A percentile compares a stretch with the other conserved stretches of the same genome.
These are phyloP conservation scores for Tribolium madens DNA, from an alignment of 1,140 invertebrate genomes.

Conservation along the genomic window DNA sequence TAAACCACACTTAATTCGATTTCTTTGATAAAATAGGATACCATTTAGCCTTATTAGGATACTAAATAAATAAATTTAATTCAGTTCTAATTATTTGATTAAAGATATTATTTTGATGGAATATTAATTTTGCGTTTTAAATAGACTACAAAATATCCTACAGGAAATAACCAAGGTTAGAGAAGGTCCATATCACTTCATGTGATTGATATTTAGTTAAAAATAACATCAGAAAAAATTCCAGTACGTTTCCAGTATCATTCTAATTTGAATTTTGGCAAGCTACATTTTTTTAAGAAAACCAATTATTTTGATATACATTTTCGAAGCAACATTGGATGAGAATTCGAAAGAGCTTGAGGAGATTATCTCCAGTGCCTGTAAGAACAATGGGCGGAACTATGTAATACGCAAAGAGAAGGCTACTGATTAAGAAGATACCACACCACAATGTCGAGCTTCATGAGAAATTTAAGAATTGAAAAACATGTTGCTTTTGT, in stretches of 20 bases:
- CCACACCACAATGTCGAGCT: neutral
- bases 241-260: neutral
- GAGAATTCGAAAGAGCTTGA: neutral
- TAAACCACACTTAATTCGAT: too few species aligned
- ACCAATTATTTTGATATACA: neutral
- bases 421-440: slow-evolving; percentile 5
- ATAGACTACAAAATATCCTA: slow-evolving; percentile 1
- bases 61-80: too few species aligned
- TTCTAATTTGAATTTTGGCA: neutral
- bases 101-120: neutral
- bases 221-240: slow-evolving; percentile 5
- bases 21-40: neutral
- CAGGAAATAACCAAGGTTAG: slow-evolving; percentile 20
- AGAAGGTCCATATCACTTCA: slow-evolving; percentile 2
- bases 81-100: too few species aligned
- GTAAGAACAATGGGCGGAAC: slow-evolving; percentile 24
- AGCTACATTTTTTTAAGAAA: neutral
- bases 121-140: slow-evolving; percentile 16
- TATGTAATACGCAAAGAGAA: slow-evolving; percentile 3
- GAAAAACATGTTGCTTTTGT: neutral
- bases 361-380: neutral
- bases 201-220: slow-evolving; percentile 13
- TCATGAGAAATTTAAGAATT: neutral
- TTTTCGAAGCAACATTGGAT: neutral
- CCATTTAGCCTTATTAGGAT: too few species aligned